Base-by-base conservation (phyloP, 2,113 vertebrate species). In the Junco hyemalis region DNA sequence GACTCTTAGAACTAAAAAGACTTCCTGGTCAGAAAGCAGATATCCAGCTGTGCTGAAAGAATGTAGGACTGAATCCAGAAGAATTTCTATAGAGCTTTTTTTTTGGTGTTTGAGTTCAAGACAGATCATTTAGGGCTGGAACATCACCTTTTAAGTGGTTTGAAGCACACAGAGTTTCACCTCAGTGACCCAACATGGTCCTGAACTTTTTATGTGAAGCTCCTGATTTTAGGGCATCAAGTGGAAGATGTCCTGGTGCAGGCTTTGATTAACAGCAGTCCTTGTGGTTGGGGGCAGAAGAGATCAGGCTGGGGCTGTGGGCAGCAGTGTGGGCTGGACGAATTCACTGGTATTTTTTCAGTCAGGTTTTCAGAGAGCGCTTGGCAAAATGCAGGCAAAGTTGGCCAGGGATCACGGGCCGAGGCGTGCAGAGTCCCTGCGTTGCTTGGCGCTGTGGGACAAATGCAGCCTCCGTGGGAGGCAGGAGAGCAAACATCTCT, bases 31-130 rank as follows among this genome's bases (percentile, higher is more conserved):
- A 94, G 91, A 87, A 86, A 92, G 81, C 66, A 93, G 88, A 87
- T 61, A 88, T 35, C 94, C 95, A 87, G 92, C 95, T 97, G 95
- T 90, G 95, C 44, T 94, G 73, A 82, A 93, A 95, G 90, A 96
- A 94, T 73, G 56, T 60, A 65, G 50, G 71, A 66, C 36, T 64
- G 60, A 74, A 93, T 74, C 69, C 69, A 94, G 44, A 61, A 84
- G 92, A 70, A 88, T 66, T 81, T 92, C 72, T 88, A 13, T 19
- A 33, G 45, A 64, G 28, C 0, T 12, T 51, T 80, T 53, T 53
- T 81, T 90, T 71, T 61, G 19, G 29, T 61, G 23, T 65, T 88
- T 65, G 63, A 93, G 80, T 86, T 95, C 76, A 91, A 68, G 81
- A 90, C 33, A 70, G 63, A 79, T 63, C 10, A 26, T 86, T 93